Evolutionary conservation across 2,888 invertebrate genomes (phyloP), one percentile per base, ranked within the genome.

Genomic region (Odontothrips loti): DNA sequence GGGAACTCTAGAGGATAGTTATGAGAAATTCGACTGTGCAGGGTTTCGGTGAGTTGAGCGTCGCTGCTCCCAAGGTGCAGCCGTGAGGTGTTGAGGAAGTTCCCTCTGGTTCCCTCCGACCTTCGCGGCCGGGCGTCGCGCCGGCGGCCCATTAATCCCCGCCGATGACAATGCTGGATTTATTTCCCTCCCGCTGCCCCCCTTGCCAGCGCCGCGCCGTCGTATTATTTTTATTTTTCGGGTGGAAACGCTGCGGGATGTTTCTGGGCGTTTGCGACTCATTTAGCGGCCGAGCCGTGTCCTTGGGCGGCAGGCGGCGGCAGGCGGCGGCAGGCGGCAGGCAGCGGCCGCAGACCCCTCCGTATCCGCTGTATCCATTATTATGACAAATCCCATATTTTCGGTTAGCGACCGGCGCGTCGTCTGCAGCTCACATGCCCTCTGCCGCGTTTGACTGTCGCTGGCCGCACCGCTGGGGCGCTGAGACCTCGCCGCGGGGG

Each of bases 301-400:
- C n/a, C 58, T 20, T 20, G 58, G 58, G n/a, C 58, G 58, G 51
- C 17, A n/a, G 58, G 58, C 34, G 6, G 34, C 34, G 34, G 34
- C 34, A 43, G 34, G 34, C 34, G n/a, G n/a, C 34, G 34, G 34
- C 34, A 43, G 34, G 6, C 34, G 34, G 34, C 34, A 43, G 34
- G 34, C 34, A n/a, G n/a, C 34, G 34, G 34, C 34, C 2, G 34
- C 34, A 43, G 34, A 43, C 34, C 34, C 34, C 34, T 43, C 34
- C 34, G 34, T n/a, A n/a, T n/a, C n/a, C n/a, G 34, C 34, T 17
- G 15, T 17, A 17, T 17, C 68, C 68, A 75, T 75, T 75, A n/a
- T 11, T 75, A 75, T 75, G 68, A 75, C 68, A 75, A 75, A 75
- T 75, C 68, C 68, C 68, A 75, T 75, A 75, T 75, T 75, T 75